phyloP scores from a whole-genome alignment of 2,113 vertebrate genomes.

The Lophura nycthemera region DNA sequence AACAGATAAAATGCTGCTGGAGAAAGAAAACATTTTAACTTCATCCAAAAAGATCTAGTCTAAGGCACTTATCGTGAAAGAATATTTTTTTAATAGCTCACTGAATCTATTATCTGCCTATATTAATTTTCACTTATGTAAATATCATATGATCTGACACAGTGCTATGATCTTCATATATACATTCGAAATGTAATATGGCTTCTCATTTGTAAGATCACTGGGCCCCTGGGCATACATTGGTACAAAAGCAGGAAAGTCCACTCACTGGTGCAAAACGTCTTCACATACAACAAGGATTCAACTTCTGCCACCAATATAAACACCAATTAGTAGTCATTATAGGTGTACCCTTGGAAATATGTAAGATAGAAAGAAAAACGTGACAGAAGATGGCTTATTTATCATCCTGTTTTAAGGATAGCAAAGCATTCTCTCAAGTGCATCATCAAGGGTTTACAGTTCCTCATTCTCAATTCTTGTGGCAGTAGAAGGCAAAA shows the following conservation, averaged over 20 bases:
- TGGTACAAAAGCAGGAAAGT: neutral
- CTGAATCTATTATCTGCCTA: neutral
- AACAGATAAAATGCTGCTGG: neutral
- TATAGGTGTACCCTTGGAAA: neutral
- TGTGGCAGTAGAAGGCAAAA: neutral
- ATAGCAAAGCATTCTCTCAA: neutral
- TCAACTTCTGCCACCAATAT: neutral
- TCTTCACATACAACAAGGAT: neutral
- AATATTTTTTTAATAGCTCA: neutral
- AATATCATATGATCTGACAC: neutral
- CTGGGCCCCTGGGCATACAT: rapidly evolving
- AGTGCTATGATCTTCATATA: neutral
- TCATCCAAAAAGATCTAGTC: neutral
- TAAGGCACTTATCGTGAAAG: neutral
- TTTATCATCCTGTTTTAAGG: neutral
- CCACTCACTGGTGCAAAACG: neutral
- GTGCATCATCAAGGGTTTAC: neutral
- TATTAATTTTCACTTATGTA: neutral
- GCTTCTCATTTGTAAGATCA: neutral
- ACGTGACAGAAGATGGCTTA: neutral
- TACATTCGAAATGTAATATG: neutral
- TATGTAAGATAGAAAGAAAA: neutral
- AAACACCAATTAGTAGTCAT: neutral
- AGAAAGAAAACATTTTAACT: neutral
- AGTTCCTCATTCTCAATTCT: neutral